A percentile compares a stretch with the other conserved stretches of the same genome.
Conservation (phyloP, 2,113 vertebrate species). For the Regulus satrapa region DNA sequence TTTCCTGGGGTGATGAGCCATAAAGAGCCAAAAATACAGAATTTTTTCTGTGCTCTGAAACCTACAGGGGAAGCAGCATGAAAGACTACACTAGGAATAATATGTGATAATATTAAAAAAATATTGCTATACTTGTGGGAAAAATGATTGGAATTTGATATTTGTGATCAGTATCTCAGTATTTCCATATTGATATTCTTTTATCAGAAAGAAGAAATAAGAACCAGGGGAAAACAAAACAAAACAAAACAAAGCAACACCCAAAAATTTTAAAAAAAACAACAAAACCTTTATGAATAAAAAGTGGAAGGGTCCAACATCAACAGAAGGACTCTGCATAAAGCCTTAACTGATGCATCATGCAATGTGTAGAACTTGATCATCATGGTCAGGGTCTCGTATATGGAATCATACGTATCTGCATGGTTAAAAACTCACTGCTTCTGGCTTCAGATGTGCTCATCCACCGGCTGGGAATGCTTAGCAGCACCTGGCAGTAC, state of each 20-base stretch:
- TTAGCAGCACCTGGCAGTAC: background rate
- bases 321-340: background rate
- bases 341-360: background rate
- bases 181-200: background rate
- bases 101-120: background rate
- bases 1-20: background rate
- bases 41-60: background rate
- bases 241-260: background rate
- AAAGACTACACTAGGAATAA: background rate
- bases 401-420: background rate
- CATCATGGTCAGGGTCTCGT: background rate
- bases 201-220: background rate
- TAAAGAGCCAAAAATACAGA: background rate
- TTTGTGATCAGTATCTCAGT: background rate
- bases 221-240: rapidly evolving
- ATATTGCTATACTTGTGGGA: background rate
- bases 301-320: background rate
- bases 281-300: background rate
- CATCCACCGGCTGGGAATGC: background rate
- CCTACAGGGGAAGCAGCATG: background rate
- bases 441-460: background rate
- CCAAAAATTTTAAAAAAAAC: background rate
- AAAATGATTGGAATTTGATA: background rate
- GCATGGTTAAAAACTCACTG: background rate
- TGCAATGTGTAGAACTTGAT: background rate